Percentiles rank a stretch among this genome's conserved stretches.
Evolutionary conservation across 1,140 invertebrate species (phyloP).

Genomic region (Pogonomyrmex barbatus): DNA sequence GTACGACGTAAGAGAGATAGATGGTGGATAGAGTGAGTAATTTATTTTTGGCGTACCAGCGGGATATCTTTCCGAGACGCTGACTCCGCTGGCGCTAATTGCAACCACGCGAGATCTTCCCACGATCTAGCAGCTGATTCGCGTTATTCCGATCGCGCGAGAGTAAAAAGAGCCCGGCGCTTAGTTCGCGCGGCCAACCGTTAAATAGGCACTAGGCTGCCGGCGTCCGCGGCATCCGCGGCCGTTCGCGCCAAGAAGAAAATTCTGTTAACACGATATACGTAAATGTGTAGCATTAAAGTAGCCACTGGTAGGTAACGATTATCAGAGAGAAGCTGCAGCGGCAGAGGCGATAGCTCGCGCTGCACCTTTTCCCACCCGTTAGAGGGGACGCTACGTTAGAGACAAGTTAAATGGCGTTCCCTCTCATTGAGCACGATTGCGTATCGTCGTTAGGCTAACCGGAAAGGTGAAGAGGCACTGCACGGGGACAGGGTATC

Average conservation of each 20-base stretch:
- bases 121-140: conserved; percentile 50
- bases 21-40: neutral
- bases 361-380: neutral
- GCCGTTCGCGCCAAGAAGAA: conserved; percentile 28
- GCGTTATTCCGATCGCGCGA: conserved; percentile 50
- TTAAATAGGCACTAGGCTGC: conserved; percentile 50
- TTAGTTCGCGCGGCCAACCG: conserved; percentile 60
- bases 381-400: neutral
- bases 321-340: conserved; percentile 42
- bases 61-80: conserved; percentile 1
- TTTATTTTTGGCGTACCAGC: conserved; percentile 12
- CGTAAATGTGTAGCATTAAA: conserved; percentile 52
- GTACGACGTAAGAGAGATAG: neutral
- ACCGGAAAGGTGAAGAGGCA: conserved; percentile 16
- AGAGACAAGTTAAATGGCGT: conserved; percentile 51
- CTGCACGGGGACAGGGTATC: neutral
- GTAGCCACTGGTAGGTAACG: conserved; percentile 16
- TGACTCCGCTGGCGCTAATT: conserved; percentile 31
- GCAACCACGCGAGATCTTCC: conserved; percentile 41
- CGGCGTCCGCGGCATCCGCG: conserved; percentile 38
- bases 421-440: conserved; percentile 53
- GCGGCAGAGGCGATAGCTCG: neutral
- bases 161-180: conserved; percentile 58
- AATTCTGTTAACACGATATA: conserved; percentile 62
- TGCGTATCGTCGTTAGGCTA: conserved; percentile 41